A percentile compares a stretch with the other conserved stretches of the same genome.
Conservation (phyloP, 2,113 vertebrate genomes). For the Mustela lutreola region DNA sequence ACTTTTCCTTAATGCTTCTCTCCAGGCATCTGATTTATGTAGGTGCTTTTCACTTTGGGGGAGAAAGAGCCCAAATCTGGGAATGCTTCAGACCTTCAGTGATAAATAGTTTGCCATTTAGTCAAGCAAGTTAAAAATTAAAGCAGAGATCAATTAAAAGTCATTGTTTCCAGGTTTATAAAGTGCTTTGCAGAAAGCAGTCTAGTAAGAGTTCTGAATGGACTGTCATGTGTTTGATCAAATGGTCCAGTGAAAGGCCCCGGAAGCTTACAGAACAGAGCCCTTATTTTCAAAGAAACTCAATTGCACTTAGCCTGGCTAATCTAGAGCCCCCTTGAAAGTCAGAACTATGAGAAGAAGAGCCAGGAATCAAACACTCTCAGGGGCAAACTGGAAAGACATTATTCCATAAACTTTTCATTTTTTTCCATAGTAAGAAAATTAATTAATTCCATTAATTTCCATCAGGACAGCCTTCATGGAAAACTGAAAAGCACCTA, state of each 20-base stretch:
- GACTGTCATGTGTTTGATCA: background rate
- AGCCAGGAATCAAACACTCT: background rate
- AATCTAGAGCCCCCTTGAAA: background rate
- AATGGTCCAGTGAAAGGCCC: background rate
- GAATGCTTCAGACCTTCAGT: background rate
- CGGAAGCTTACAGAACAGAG: background rate
- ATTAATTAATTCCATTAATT: background rate
- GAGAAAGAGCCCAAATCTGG: background rate
- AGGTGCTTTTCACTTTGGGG: background rate
- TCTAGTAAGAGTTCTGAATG: conserved; percentile 20
- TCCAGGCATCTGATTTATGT: background rate
- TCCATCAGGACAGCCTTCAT: background rate
- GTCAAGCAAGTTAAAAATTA: conserved; percentile 41
- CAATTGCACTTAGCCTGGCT: background rate
- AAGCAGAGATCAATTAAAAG: conserved; percentile 39
- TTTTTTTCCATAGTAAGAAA: background rate
- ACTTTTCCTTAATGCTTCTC: background rate
- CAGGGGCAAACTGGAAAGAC: background rate
- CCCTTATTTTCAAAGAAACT: conserved; percentile 17
- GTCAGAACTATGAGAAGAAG: background rate
- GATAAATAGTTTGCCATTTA: background rate
- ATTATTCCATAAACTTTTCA: background rate
- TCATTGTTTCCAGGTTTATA: conserved; percentile 31
- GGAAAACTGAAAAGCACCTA: background rate
- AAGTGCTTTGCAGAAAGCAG: conserved; percentile 21